phyloP scores from a whole-genome alignment of 2,888 invertebrate species.

The Cosmopolites sordidus region DNA sequence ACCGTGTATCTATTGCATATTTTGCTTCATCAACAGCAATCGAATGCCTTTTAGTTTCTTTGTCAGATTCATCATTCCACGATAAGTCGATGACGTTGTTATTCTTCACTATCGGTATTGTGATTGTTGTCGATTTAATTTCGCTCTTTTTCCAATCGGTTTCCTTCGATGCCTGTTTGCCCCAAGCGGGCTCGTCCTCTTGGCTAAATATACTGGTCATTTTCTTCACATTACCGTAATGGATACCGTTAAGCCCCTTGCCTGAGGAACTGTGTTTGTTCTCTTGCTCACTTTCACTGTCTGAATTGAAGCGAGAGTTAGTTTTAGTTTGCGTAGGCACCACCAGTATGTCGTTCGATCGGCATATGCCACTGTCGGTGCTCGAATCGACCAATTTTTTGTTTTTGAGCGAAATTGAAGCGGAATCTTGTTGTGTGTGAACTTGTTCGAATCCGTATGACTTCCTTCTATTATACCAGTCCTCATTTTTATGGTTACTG shows the following conservation, averaged over 20 bases:
- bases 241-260: constrained; percentile 21
- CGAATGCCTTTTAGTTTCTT: constrained; percentile 52
- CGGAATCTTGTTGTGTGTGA: constrained; percentile 36
- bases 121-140: constrained; percentile 43
- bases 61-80: constrained; percentile 35
- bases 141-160: constrained; percentile 31
- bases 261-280: constrained; percentile 25
- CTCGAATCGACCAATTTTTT: constrained; percentile 66
- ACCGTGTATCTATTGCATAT: constrained; percentile 44
- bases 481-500: constrained; percentile 49
- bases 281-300: constrained; percentile 31
- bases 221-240: constrained; percentile 35
- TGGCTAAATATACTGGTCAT: constrained; percentile 33
- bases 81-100: constrained; percentile 35
- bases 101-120: constrained; percentile 43
- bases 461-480: constrained; percentile 71
- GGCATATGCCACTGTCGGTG: constrained; percentile 72
- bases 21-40: constrained; percentile 57
- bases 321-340: constrained; percentile 32
- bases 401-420: constrained; percentile 45
- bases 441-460: constrained; percentile 68
- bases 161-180: constrained; percentile 14
- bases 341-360: constrained; percentile 63
- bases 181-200: constrained; percentile 25
- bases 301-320: constrained; percentile 21